Conservation (phyloP, 2,113 vertebrate species). For the Odocoileus hemionus region DNA sequence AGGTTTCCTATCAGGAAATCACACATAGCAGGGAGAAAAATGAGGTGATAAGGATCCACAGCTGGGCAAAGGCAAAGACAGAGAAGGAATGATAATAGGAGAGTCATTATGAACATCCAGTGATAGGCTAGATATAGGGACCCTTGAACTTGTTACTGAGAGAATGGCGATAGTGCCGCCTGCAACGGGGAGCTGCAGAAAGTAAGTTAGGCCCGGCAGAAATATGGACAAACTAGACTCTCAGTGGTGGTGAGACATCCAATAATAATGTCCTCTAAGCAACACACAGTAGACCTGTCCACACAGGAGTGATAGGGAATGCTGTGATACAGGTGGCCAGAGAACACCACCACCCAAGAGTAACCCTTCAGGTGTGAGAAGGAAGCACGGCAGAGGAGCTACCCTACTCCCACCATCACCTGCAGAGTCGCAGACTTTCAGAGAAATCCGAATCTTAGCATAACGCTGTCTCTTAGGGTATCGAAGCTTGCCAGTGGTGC, state of each 20-base stretch:
- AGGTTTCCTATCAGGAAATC: not conserved
- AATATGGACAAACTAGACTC: not conserved
- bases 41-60: not conserved
- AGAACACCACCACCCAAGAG: not conserved
- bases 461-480: slow-evolving; percentile 74
- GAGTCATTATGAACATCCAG: not conserved
- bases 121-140: not conserved
- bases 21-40: not conserved
- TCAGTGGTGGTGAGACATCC: not conserved
- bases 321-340: not conserved
- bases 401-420: slow-evolving; percentile 71
- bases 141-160: not conserved
- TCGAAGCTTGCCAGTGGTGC: slow-evolving; percentile 81
- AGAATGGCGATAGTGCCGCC: not conserved
- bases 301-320: not conserved
- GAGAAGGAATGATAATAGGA: not conserved
- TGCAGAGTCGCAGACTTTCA: slow-evolving; percentile 94
- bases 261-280: not conserved
- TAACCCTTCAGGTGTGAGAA: not conserved
- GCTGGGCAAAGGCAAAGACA: not conserved
- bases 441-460: slow-evolving; percentile 89
- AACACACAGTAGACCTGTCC: not conserved
- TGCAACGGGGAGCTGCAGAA: not conserved
- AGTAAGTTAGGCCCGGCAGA: not conserved
- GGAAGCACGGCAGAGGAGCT: not conserved